Evolutionary conservation across 2,797 vertebrate genomes (phyloP), one percentile per base, ranked within the genome.

Genomic region (Sebastes reedi): DNA sequence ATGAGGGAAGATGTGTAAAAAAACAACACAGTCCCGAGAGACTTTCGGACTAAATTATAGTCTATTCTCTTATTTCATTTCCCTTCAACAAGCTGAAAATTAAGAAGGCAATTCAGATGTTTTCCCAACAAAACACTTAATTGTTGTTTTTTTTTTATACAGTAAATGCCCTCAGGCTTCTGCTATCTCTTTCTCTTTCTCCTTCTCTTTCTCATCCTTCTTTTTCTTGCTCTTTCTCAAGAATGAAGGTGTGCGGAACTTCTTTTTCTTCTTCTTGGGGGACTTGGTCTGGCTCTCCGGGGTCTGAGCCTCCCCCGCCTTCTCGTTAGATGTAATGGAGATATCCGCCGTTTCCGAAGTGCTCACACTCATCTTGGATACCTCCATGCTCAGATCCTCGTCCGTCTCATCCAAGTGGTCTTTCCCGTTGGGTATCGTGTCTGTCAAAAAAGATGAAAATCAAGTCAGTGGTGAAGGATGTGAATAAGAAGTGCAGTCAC

Each of bases 261-360:
- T 98, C 95, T 98, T 99, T 88, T 99, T 99, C 95, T 99, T 99
- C 93, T 99, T 99, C 81, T 97, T 97, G 12, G 96, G 97, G n/a
- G 97, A 97, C 93, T 98, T 97, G 82, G 95, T 96, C 87, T 98
- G 97, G 80, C 96, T 96, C 88, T 98, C 98, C 1, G 97, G 96
- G 62, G 97, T 97, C 85, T 97, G 95, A 79, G 95, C 75, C 85
- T 97, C 97, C 77, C 95, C 96, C 6, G 95, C 95, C 93, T 97
- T 97, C 75, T 98, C 97, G 6, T 91, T 91, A 6, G 94, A 91
- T 27, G 92, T 91, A 75, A 98, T 96, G 20, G 96, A 97, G 70
- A 98, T 97, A 87, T 99, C 97, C 71, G 97, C 93, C 0, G 95
- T 97, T 73, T 98, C 97, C 39, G 96, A 91, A 24, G 90, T 92